Conservation (phyloP, 2,888 invertebrate species). For the Drosophila mimetica region DNA sequence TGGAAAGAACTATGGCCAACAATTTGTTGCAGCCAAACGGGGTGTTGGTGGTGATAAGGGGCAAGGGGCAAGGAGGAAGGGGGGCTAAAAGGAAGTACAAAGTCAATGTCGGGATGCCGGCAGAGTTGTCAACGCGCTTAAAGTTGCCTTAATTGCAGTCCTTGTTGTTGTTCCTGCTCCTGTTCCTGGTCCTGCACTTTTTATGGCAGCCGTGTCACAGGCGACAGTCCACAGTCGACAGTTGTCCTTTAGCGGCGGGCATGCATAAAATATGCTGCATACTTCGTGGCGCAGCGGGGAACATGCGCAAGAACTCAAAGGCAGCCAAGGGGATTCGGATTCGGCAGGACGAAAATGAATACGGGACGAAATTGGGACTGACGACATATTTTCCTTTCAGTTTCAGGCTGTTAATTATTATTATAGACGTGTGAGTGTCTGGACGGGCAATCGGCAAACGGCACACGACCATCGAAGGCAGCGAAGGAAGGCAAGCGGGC, state of each 20-base stretch:
- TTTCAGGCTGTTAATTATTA: constrained; percentile 82
- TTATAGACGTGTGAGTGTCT: constrained; percentile 80
- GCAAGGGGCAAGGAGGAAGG: no score
- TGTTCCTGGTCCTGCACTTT: constrained; percentile 40
- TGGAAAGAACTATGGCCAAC: constrained; percentile 63
- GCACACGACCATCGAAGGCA: constrained; percentile 37
- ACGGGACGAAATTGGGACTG: constrained; percentile 17
- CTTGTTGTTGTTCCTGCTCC: constrained; percentile 40
- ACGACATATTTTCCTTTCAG: constrained; percentile 57
- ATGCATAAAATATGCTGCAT: constrained; percentile 81
- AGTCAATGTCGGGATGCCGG: constrained; percentile 67
- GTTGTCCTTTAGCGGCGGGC: constrained; percentile 51
- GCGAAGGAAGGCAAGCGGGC: background rate
- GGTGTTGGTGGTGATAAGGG: background rate
- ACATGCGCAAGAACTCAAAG: constrained; percentile 27
- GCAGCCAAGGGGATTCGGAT: background rate
- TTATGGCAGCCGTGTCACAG: constrained; percentile 65
- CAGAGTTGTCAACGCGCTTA: constrained; percentile 75
- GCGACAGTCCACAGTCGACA: constrained; percentile 47
- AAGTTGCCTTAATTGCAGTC: constrained; percentile 75
- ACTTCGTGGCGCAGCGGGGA: constrained; percentile 53
- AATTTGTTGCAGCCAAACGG: constrained; percentile 62
- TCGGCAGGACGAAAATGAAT: background rate
- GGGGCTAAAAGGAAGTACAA: constrained; percentile 41
- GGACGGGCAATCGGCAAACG: constrained; percentile 40